Evolutionary conservation across 2,888 invertebrate genomes (phyloP).

Genomic region (Drosophila kokeensis): DNA sequence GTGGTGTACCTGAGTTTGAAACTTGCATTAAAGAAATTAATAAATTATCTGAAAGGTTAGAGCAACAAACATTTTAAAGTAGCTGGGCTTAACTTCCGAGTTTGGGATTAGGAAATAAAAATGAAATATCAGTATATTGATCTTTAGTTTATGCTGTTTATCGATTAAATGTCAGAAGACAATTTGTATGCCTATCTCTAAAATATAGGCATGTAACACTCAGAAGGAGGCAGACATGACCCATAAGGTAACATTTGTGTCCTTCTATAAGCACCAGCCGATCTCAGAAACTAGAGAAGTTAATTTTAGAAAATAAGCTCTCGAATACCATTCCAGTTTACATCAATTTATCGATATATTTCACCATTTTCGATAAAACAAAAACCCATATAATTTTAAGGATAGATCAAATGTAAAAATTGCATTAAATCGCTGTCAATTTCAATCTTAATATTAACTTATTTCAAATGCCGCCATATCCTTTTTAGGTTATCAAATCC

Average conservation of each 20-base stretch:
- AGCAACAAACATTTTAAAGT: not conserved
- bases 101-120: not conserved
- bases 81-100: not conserved
- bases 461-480: no score
- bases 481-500: not conserved
- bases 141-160: not conserved
- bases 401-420: no score
- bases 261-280: not conserved
- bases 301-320: not conserved
- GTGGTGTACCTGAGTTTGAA: slow-evolving; percentile 1
- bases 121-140: not conserved
- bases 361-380: not conserved
- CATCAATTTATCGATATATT: not conserved
- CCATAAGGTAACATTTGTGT: not conserved
- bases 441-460: no score
- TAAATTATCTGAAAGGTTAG: slow-evolving; percentile 25
- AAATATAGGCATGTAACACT: not conserved
- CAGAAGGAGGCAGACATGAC: not conserved
- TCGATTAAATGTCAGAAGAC: not conserved
- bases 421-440: no score
- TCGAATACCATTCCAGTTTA: not conserved
- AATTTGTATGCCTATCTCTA: not conserved
- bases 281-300: not conserved
- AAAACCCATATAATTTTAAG: no score
- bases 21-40: slow-evolving; percentile 24